Percentiles rank a stretch among this genome's conserved stretches.
Conservation (phyloP, 2,888 invertebrate genomes). For the Tanytarsus gracilentus region DNA sequence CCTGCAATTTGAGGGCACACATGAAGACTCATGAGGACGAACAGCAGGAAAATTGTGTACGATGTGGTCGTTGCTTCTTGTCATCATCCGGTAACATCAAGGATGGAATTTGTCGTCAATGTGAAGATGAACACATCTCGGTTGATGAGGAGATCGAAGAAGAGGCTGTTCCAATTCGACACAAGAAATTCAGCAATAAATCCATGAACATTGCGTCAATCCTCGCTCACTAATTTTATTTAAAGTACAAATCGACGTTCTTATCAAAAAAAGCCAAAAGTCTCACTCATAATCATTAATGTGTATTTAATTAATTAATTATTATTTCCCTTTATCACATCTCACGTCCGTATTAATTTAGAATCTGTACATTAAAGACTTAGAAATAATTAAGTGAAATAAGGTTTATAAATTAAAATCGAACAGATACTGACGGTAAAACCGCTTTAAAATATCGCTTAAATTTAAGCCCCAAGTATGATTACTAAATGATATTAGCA, state of each 20-base stretch:
- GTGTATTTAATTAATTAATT: not conserved
- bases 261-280: too few species aligned
- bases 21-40: conserved; percentile 58
- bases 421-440: conserved; percentile 1
- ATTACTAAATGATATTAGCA: not conserved
- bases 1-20: conserved; percentile 63
- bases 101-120: conserved; percentile 41
- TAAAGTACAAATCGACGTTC: too few species aligned
- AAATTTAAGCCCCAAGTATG: not conserved
- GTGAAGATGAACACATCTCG: conserved; percentile 33
- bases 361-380: not conserved
- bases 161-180: conserved; percentile 9
- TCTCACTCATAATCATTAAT: too few species aligned
- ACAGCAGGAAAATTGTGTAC: conserved; percentile 51
- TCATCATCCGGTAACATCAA: conserved; percentile 38
- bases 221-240: too few species aligned
- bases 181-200: conserved; percentile 28
- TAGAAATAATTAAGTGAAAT: not conserved
- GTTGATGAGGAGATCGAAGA: conserved; percentile 16
- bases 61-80: conserved; percentile 50
- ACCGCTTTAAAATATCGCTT: conserved; percentile 10
- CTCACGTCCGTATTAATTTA: not conserved
- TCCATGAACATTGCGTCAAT: too few species aligned
- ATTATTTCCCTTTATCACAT: not conserved
- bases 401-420: not conserved